phyloP scores from a whole-genome alignment of 2,113 vertebrate species.

The Monarcha castaneiventris region DNA sequence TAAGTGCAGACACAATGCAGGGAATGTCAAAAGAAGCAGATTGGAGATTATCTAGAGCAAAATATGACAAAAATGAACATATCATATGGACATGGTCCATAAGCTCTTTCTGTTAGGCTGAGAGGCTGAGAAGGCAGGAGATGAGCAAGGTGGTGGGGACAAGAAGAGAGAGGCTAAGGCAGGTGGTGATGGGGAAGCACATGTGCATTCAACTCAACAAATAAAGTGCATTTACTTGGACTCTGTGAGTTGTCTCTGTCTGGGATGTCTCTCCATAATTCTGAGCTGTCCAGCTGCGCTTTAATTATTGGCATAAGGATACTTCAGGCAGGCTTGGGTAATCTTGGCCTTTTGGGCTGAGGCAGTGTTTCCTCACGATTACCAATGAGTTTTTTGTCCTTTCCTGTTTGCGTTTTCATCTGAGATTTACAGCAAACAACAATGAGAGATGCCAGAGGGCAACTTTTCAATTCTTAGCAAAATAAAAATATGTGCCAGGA shows the following conservation, averaged over 20 bases:
- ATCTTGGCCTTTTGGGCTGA: neutral
- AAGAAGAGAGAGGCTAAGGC: neutral
- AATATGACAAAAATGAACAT: neutral
- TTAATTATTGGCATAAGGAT: neutral
- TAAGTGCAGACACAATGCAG: neutral
- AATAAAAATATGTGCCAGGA: conserved; percentile 38
- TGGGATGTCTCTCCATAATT: neutral
- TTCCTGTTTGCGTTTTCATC: conserved; percentile 1
- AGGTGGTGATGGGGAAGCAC: neutral
- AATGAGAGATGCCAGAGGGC: conserved; percentile 41
- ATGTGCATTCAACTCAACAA: neutral
- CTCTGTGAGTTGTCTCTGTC: neutral
- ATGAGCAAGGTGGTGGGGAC: neutral
- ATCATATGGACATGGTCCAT: fast-evolving
- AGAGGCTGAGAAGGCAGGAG: neutral
- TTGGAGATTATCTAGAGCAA: neutral
- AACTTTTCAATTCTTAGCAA: conserved; percentile 56
- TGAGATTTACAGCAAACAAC: conserved; percentile 28
- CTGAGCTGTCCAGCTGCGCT: neutral
- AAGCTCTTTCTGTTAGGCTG: neutral
- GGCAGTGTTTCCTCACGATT: neutral
- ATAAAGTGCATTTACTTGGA: neutral
- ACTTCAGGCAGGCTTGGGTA: neutral
- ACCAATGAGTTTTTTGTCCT: neutral
- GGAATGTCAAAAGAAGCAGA: neutral